Evolutionary conservation across 2,113 vertebrate species (phyloP), one percentile per base, ranked within the genome.

Genomic region (Siniperca knerii): DNA sequence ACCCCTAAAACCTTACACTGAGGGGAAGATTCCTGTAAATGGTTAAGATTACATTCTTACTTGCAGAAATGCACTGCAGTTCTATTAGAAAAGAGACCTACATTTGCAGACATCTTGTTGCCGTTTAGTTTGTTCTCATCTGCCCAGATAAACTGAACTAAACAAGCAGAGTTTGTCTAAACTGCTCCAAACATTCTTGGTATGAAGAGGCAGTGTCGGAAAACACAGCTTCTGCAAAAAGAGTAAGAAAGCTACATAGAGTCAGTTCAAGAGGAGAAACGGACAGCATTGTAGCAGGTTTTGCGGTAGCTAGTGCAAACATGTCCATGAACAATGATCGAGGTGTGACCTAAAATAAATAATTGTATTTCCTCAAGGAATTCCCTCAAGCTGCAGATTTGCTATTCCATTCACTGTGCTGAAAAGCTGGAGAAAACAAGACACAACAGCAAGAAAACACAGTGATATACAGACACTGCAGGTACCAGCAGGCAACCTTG

Each of bases 291-390:
- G 44, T 6, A 6, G 9, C 2, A 60, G 50, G 62, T 33, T 64
- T 9, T 44, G 4, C n/a, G 0, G 66, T 4, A 46, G 46, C 15
- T 20, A 25, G 18, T 23, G 33, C 42, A 62, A 69, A 66, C 42
- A 62, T 8, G 37, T 11, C 55, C 13, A 23, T 58, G 35, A 57
- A 66, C 76, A 48, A 6, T 52, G 74, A 78, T 12, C 21, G 10
- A 77, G 81, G 62, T 20, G 77, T 64, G 84, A 68, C 71, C 0
- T 16, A 7, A 21, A 77, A 61, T 50, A 48, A 85, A 85, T 57
- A 4, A 42, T 42, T 52, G 21, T 6, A 62, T 79, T 88, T 79
- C 76, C 70, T 80, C 0, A 15, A 57, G 74, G 77, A 88, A 87
- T 81, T 83, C 73, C 84, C 77, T 52, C 6, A 23, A 40, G 42